Percentiles rank a stretch among this genome's conserved stretches.
Evolutionary conservation across 37 sponge, comb jelly and placozoan species (phyloP).

Genomic region (Beroe forskalii): DNA sequence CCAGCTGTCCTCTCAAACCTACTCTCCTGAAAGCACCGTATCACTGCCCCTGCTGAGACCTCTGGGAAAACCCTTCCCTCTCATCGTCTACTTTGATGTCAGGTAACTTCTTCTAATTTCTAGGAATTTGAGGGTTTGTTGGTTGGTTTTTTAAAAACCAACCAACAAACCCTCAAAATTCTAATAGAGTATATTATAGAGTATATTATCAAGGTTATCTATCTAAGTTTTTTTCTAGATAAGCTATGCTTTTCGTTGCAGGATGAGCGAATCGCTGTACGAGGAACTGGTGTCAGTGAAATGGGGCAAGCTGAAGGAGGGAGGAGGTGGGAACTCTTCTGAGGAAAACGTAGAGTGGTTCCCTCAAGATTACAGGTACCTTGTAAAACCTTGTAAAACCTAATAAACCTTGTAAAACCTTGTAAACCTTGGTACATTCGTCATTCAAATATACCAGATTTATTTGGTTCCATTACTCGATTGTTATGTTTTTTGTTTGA

Average conservation of each 20-base stretch:
- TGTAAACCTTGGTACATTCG: background rate
- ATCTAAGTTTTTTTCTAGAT: no score
- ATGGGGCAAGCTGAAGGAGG: background rate
- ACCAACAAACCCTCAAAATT: no score
- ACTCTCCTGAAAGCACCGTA: background rate
- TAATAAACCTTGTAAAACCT: background rate
- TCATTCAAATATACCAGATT: no score
- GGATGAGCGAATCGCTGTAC: slow-evolving; percentile 8
- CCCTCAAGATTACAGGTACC: background rate
- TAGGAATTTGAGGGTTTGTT: background rate
- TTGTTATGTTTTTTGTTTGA: no score
- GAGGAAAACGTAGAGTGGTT: background rate
- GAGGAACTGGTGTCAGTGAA: background rate
- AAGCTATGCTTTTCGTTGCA: background rate
- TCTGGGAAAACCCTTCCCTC: background rate
- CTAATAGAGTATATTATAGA: no score
- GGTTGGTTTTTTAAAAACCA: no score
- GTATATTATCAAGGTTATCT: no score
- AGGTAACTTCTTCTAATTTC: background rate
- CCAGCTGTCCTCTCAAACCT: background rate
- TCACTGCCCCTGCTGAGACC: background rate
- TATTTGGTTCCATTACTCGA: no score
- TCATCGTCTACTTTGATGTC: background rate
- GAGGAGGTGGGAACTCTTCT: no score
- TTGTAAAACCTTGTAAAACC: background rate